Base-by-base conservation (phyloP, 2,113 vertebrate species). In the Tachysurus fulvidraco region DNA sequence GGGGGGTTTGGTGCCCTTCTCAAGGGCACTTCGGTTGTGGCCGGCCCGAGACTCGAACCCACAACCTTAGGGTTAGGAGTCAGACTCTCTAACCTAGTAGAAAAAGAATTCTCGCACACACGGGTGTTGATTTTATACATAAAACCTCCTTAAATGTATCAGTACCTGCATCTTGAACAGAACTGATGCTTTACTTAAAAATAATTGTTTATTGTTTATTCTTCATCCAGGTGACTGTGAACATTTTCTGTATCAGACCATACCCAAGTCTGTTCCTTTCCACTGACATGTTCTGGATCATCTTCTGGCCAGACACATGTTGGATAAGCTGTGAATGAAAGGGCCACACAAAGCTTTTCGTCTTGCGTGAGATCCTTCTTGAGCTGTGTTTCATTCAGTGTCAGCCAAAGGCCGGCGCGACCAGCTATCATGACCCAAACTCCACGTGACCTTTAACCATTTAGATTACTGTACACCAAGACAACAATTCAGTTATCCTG, bases 401-500 rank as follows among this genome's bases (percentile, higher is more conserved):
- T 86, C 87, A 88, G 64, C 67, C 16, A 69, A 83, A 84, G 85
- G 81, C 77, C 69, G 52, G 44, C 55, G 73, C 76, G 83, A 84
- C 65, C 52, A 55, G n/a, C 64, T 69, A 86, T 81, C 60, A 74
- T 87, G 83, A 69, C 67, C 55, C 55, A 69, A 83, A 81, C 74
- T 90, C 44, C 28, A 60, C 41, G 73, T 46, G 36, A 88, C 81
- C 86, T 78, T 74, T 90, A 67, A 86, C 76, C 50, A 79, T 67
- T 87, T 85, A 85, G 74, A 88, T 85, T 87, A n/a, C n/a, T n/a
- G n/a, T n/a, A 85, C 78, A 81, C 86, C 77, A 28, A 77, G 36
- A 62, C 64, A 25, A 13, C 54, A 64, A 23, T 69, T 85, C 59
- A 86, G 57, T 59, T 85, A 85, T 64, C n/a, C 44, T 69, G 62